Base-by-base conservation (phyloP, 2,113 vertebrate genomes). In the Percopsis transmontana region DNA sequence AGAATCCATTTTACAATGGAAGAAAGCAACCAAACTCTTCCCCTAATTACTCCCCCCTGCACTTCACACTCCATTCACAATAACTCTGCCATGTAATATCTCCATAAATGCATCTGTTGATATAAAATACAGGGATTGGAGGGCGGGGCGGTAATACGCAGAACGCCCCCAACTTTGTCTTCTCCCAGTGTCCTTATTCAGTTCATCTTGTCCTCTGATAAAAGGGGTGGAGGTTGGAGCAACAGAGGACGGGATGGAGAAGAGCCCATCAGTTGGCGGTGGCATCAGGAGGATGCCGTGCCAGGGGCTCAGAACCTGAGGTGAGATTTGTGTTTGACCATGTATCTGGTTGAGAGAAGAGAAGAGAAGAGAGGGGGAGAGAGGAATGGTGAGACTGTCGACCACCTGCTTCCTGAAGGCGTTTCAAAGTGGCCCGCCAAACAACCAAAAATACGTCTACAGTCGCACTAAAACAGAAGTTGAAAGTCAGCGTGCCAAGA, bases 261-360 rank as follows among this genome's bases (percentile, higher is more conserved):
- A 42, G 70, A 64, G 69, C 19, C 45, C 1, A 53, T 41, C 27
- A 48, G 54, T 48, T 52, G 69, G 73, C 60, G 5, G 51, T 11
- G 68, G 54, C 42, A 7, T 33, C 27, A 33, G 27, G 27, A 41
- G 33, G 66, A 66, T 8, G 62, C 70, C 51, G 15, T 42, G 64
- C 79, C 74, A 76, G 50, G 71, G 54, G 80, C 81, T 98, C 92
- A 99, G 93, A 99, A 98, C 89, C 97, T 92, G 90, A 99, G 93
- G 87, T 99, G 97, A 70, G 97, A 94, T 94, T 99, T 99, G 93
- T 99, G 96, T 88, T 99, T 99, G 73, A 99, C 96, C 96, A 99
- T 95, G 88, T 99, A 99, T 92, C 97, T 99, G 91, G 5, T 58
- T 23, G 70, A 57, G 10, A 47, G 24, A 16, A 52, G 39, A 15